phyloP scores from a whole-genome alignment of 1,140 invertebrate species.

The Nylanderia fulva region DNA sequence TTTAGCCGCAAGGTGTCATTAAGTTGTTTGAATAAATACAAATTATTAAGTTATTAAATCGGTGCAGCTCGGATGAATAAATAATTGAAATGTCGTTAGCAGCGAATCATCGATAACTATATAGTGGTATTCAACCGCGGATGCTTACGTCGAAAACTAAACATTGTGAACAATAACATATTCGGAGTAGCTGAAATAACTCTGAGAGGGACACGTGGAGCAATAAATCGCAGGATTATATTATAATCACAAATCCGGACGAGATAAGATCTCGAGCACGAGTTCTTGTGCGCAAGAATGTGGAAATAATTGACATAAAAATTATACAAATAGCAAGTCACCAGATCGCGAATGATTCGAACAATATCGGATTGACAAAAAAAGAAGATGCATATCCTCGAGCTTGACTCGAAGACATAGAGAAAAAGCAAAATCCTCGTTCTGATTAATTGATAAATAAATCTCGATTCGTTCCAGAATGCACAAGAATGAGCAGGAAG shows the following conservation, averaged over 20 bases:
- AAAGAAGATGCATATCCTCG: background rate
- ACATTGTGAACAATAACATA: background rate
- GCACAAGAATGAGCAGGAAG: conserved; percentile 23
- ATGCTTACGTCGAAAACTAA: conserved; percentile 6
- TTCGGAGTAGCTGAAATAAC: background rate
- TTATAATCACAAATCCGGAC: background rate
- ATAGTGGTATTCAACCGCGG: background rate
- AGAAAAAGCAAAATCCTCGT: background rate
- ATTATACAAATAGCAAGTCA: background rate
- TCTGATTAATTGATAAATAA: conserved; percentile 24
- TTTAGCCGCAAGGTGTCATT: background rate
- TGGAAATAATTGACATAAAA: background rate
- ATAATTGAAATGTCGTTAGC: conserved; percentile 15
- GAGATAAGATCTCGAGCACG: background rate
- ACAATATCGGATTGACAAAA: background rate
- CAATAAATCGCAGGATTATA: background rate
- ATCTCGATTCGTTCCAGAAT: conserved; percentile 1
- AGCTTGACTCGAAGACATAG: background rate
- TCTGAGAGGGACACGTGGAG: background rate
- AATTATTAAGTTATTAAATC: conserved; percentile 40
- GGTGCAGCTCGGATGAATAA: conserved; percentile 20
- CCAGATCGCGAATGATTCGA: background rate
- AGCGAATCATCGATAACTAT: conserved; percentile 10
- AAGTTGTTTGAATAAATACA: conserved; percentile 11
- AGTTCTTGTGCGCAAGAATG: background rate